Conservation (phyloP, 2,797 vertebrate genomes). For the Dipus sagitta region DNA sequence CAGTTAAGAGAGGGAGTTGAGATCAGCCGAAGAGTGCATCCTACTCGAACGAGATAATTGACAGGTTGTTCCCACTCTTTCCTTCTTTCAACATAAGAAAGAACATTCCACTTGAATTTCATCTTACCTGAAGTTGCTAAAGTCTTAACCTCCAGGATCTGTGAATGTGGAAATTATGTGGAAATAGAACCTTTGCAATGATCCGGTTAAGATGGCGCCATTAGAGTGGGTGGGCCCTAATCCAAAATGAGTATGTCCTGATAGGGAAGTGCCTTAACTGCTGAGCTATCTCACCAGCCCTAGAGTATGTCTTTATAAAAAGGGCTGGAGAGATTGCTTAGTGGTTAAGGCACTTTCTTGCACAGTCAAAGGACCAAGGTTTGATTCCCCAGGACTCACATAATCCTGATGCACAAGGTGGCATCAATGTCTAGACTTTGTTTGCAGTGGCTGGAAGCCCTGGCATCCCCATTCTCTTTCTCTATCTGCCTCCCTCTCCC, state of each 20-base stretch:
- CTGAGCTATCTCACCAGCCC: too few relatives aligned
- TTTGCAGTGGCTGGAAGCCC: too few relatives aligned
- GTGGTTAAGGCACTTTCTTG: too few relatives aligned
- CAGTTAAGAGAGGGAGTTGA: neutral
- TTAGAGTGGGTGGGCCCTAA: neutral
- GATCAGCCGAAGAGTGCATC: constrained; percentile 8
- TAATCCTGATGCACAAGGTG: too few relatives aligned
- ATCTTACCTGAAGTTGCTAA: neutral
- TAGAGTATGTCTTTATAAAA: too few relatives aligned
- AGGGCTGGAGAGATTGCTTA: too few relatives aligned
- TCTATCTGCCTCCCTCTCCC: too few relatives aligned
- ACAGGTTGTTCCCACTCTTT: constrained; percentile 1
- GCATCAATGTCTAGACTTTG: too few relatives aligned
- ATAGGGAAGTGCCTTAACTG: too few relatives aligned
- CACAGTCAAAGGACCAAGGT: too few relatives aligned
- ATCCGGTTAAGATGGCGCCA: neutral
- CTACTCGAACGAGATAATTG: constrained; percentile 7
- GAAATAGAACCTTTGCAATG: constrained; percentile 1
- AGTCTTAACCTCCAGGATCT: neutral
- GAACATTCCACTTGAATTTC: neutral
- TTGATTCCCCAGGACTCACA: too few relatives aligned
- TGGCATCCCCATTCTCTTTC: too few relatives aligned
- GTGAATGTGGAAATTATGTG: constrained; percentile 19
- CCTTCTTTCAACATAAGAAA: constrained; percentile 22
- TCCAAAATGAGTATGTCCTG: neutral